Evolutionary conservation across 1,140 invertebrate species (phyloP), one percentile per base, ranked within the genome.

Genomic region (Arctopsyche grandis): DNA sequence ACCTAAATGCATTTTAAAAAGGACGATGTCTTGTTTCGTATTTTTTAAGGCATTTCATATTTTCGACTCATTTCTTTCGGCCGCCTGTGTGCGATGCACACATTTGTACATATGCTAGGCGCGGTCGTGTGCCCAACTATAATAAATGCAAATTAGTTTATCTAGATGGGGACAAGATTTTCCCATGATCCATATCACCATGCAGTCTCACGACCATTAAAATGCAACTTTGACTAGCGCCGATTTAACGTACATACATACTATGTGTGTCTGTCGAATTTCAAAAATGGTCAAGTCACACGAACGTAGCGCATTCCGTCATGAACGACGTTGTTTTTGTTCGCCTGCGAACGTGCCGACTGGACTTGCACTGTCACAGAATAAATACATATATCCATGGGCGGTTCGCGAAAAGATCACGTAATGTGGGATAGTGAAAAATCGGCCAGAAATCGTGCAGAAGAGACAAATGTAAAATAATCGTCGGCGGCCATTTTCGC

Each of bases 371-470:
- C 5, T 58, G 52, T 21, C 1, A n/a, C 52, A 21, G 21, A n/a
- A 58, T 48, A 9, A 48, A n/a, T 9, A 9, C n/a, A 48, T 48
- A 48, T n/a, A n/a, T n/a, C 52, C 14, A 58, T 58, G 1, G 52
- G 21, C 14, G 29, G 29, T 5, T 21, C 14, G 24, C 63, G 24
- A 66, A 66, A 66, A 66, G 16, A 66, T 66, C 63, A 66, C 63
- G 63, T 66, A 66, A 66, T 24, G 63, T 16, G 16, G 63, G 22
- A 66, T 66, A 66, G 63, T 24, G 63, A 14, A 26, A 66, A 66
- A 66, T 22, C 63, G 22, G 12, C 22, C 63, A 4, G 24, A 66
- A 21, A 21, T 66, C 22, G 63, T 66, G 63, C 63, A 24, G 63
- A 66, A 38, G 29, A 38, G 29, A 38, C 19, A 24, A 66, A 22